Evolutionary conservation across 1,140 invertebrate species (phyloP), one percentile per base, ranked within the genome.

Genomic region (Cardiocondyla obscurior): DNA sequence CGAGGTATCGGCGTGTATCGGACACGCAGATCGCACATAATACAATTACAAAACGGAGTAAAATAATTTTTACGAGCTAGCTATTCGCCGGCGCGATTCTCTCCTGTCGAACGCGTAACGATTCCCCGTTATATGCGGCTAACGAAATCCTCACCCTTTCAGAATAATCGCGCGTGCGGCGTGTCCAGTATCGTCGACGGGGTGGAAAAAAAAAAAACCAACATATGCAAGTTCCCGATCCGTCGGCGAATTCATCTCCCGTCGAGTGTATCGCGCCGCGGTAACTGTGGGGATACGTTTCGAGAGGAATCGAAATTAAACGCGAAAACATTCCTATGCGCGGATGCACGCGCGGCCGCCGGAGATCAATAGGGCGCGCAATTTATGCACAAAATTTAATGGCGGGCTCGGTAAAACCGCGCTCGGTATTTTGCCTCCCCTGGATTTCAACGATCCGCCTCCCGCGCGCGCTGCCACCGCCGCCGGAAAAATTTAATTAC

Each of bases 121-220:
- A n/a, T 33, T 36, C 30, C 33, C 10, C 30, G 16, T 67, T 19
- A 76, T 69, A 42, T 30, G 55, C 10, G 44, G 33, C 51, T 84
- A 85, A 85, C 51, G 67, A 77, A 85, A 84, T 84, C 65, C 74
- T 67, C 65, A 30, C 72, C 79, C 62, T 30, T n/a, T 30, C 33
- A 67, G 58, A 60, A 25, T 51, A 67, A 55, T 44, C 22, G 28
- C 49, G 53, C 39, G 19, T 49, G 42, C 39, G 22, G 55, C 22
- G 36, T 42, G 7, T 22, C 25, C 60, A 46, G 16, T 64, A 76
- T 22, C 14, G 60, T 42, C 28, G 5, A 67, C 19, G 25, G 12
- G 3, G n/a, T 25, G 33, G 36, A 83, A 69, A 65, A 67, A 67
- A 65, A 77, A 19, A 53, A 67, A n/a, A n/a, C n/a, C n/a, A n/a